Percentiles rank a stretch among this genome's conserved stretches.
phyloP scores from a whole-genome alignment of 2,113 vertebrate genomes.

The Stomatorhinus ivindoensis region DNA sequence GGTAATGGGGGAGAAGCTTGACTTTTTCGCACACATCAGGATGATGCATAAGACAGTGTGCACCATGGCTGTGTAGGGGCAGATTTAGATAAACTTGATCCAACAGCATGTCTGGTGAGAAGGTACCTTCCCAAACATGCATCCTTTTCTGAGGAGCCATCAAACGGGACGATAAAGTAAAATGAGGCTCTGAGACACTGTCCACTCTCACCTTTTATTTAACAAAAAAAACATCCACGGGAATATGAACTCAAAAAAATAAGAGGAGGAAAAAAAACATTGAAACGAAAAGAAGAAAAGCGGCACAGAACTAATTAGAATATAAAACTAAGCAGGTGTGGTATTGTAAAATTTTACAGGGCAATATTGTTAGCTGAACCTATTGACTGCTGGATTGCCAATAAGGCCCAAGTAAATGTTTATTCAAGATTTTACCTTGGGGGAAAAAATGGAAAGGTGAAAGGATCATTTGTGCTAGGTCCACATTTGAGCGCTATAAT shows the following conservation, averaged over 20 bases:
- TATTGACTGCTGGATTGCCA: neutral
- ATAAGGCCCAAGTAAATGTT: neutral
- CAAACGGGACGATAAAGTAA: neutral
- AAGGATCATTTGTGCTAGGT: neutral
- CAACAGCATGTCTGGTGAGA: neutral
- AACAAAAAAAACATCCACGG: neutral
- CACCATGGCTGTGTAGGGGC: neutral
- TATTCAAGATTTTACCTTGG: neutral
- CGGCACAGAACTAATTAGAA: neutral
- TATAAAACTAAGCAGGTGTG: neutral
- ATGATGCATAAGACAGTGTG: neutral
- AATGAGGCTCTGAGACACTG: neutral
- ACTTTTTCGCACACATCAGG: neutral
- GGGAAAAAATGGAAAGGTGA: neutral
- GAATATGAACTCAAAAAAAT: neutral
- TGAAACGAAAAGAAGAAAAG: neutral
- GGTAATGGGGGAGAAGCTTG: neutral
- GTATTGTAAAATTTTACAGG: too few species aligned
- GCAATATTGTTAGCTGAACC: neutral
- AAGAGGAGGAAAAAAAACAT: neutral
- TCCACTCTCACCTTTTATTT: neutral
- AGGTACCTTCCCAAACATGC: neutral
- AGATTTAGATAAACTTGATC: neutral
- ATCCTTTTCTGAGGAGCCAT: neutral
- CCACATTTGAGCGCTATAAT: neutral